These are phyloP conservation scores for Pemphigus obesinymphae DNA, from an alignment of 1,140 invertebrate genomes.

Conservation along the genomic window DNA sequence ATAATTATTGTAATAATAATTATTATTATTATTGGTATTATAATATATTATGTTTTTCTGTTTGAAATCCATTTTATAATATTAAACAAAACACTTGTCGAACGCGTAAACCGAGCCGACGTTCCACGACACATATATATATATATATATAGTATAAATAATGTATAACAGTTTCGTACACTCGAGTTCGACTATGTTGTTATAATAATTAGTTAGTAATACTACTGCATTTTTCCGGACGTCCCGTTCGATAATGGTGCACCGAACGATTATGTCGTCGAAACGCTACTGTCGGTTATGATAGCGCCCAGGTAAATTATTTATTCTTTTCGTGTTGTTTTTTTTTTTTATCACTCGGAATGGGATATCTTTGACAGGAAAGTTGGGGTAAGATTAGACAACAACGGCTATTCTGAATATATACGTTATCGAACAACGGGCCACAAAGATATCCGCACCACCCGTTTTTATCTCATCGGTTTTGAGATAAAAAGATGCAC, in stretches of 20 bases:
- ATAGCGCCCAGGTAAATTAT: constrained; percentile 10
- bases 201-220: no score
- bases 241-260: not conserved
- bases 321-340: not conserved
- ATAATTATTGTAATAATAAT: no score
- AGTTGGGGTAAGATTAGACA: constrained; percentile 40
- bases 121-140: no score
- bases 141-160: no score
- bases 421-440: constrained; percentile 15
- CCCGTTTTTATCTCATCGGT: constrained; percentile 30
- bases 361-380: constrained; percentile 26
- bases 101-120: no score
- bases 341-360: not conserved
- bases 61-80: not conserved
- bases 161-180: no score
- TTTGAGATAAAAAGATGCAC: constrained; percentile 32
- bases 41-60: not conserved
- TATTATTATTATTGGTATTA: no score
- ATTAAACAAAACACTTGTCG: no score
- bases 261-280: constrained; percentile 1
- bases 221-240: not conserved
- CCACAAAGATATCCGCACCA: not conserved
- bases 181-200: no score
- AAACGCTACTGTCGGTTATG: constrained; percentile 16
- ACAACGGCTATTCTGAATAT: constrained; percentile 31